phyloP scores from a whole-genome alignment of 2,113 vertebrate species.

The Riparia riparia region DNA sequence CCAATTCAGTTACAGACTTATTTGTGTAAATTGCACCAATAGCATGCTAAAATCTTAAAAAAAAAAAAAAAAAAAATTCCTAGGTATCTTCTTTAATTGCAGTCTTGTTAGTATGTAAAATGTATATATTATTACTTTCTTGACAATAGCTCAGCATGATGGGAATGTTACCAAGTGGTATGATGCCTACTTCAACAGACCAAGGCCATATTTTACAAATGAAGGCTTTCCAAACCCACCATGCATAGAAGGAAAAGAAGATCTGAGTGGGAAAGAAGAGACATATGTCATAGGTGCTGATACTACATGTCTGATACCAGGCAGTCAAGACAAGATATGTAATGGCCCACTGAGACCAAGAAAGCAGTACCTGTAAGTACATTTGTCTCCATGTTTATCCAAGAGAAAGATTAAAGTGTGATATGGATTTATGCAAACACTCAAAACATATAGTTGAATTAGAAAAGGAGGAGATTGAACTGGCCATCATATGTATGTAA shows the following conservation, averaged over 20 bases:
- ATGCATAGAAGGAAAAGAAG: conserved; percentile 75
- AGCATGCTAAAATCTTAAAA: not conserved
- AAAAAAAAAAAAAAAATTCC: not conserved
- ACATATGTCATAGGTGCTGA: conserved; percentile 89
- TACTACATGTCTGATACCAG: conserved; percentile 79
- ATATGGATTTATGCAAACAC: not conserved
- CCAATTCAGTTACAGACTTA: not conserved
- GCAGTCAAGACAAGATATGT: conserved; percentile 84
- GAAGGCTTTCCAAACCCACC: conserved; percentile 89
- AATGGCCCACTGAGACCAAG: conserved; percentile 94
- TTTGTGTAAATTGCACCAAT: not conserved
- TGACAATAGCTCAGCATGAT: conserved; percentile 84
- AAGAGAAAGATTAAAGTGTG: not conserved
- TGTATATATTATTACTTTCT: not conserved
- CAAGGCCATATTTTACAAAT: conserved; percentile 91
- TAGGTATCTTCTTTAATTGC: not conserved
- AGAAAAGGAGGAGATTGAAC: not conserved
- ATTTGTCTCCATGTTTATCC: not conserved
- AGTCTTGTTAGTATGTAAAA: not conserved
- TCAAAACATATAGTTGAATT: not conserved
- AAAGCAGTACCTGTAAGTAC: conserved; percentile 91
- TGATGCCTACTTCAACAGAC: conserved; percentile 85
- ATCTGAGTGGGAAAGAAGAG: conserved; percentile 67
- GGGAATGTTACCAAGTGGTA: conserved; percentile 92
- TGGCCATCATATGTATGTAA: not conserved